Evolutionary conservation across 1,140 invertebrate species (phyloP).

Genomic region (Brachionus sp.): DNA sequence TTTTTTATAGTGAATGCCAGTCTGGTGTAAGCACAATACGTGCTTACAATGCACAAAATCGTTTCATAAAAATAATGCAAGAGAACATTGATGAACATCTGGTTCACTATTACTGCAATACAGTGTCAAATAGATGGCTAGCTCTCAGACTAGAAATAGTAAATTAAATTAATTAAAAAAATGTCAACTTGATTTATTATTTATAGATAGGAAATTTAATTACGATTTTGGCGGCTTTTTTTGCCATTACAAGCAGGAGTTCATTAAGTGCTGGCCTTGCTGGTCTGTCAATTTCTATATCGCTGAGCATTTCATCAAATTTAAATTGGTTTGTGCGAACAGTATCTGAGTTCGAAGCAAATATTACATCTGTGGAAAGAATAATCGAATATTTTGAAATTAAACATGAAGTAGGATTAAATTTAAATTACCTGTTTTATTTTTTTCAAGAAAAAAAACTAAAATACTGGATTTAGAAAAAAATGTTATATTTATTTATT

Average conservation of each 20-base stretch:
- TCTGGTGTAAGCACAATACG: slow-evolving; percentile 63
- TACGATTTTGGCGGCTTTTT: slow-evolving; percentile 32
- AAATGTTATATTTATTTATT: no score
- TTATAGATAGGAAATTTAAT: slow-evolving; percentile 29
- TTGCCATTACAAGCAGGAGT: slow-evolving; percentile 8
- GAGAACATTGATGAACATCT: slow-evolving; percentile 33
- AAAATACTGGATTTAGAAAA: no score
- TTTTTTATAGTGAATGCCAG: slow-evolving; percentile 67
- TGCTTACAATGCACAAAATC: slow-evolving; percentile 60
- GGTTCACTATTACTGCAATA: slow-evolving; percentile 24
- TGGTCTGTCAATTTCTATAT: slow-evolving; percentile 64
- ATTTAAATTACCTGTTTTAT: no score
- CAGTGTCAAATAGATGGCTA: slow-evolving; percentile 42
- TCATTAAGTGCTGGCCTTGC: slow-evolving; percentile 56
- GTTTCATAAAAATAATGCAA: slow-evolving; percentile 58
- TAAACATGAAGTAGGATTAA: slow-evolving; percentile 57
- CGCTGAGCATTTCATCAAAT: slow-evolving; percentile 65
- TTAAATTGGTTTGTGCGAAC: slow-evolving; percentile 93
- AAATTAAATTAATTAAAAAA: neutral
- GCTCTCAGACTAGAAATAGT: slow-evolving; percentile 41
- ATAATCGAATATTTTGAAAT: slow-evolving; percentile 92
- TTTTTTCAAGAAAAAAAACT: no score
- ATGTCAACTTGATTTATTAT: neutral
- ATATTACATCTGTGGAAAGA: slow-evolving; percentile 93
- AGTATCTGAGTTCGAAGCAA: slow-evolving; percentile 93